Base-by-base conservation (phyloP, 2,113 vertebrate species). In the Indicator indicator region DNA sequence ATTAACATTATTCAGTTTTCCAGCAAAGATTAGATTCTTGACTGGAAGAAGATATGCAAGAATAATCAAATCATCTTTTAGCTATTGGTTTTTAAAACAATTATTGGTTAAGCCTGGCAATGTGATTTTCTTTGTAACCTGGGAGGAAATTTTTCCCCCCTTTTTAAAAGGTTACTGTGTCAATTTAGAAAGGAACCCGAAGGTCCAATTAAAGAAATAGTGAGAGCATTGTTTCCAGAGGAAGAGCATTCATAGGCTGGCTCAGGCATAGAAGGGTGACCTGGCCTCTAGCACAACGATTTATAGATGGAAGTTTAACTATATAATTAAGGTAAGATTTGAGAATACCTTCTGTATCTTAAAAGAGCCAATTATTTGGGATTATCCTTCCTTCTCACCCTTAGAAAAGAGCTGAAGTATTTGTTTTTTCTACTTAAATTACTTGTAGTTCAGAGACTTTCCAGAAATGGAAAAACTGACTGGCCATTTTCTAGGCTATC, bases 331-430 rank as follows among this genome's bases (percentile, higher is more conserved):
- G 40, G 40, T 40, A 65, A 94, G 18, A 85, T 59, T 38, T 85
- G 46, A 85, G 74, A 89, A 15, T 13, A 77, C 73, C 21, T 63
- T 59, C 52, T 63, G 6, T 21, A 32, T 21, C 42, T 65, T 71
- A 86, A 88, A 91, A 18, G n/a, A 69, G n/a, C 9, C 52, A 83
- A 83, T 88, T 80, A 91, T 12, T 92, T 55, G 78, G 85, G 33
- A 64, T 88, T 32, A 77, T 36, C 75, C 64, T 79, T 58, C 68
- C 55, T 78, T 23, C 75, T 71, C 54, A 52, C 50, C 30, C 52
- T 58, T 3, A 11, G 10, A 71, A 21, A 83, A 73, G 26, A 42
- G 33, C 54, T 55, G 27, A 58, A 82, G 6, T 1, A 8, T 16
- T 38, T 68, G 33, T 68, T 60, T 48, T 8, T 83, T 6, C 11